phyloP scores from a whole-genome alignment of 2,888 invertebrate species.

The Monochamus alternatus region DNA sequence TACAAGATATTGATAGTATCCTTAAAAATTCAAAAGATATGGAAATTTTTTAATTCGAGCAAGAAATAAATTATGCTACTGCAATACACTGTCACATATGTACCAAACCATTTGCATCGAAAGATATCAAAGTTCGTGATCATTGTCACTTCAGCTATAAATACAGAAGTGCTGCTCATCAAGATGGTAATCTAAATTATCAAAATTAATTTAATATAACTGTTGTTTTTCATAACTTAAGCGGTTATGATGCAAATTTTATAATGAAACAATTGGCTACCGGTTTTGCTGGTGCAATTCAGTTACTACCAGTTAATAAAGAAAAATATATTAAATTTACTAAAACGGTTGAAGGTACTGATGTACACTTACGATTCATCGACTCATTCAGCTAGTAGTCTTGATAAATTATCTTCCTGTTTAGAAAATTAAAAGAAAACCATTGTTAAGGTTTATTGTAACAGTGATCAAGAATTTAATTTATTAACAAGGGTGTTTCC shows the following conservation, averaged over 20 bases:
- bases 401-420: conserved; percentile 54
- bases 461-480: conserved; percentile 44
- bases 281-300: conserved; percentile 17
- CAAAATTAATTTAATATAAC: conserved; percentile 45
- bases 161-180: conserved; percentile 46
- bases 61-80: conserved; percentile 28
- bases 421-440: conserved; percentile 42
- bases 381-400: conserved; percentile 51
- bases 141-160: conserved; percentile 32
- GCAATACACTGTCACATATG: too few relatives aligned
- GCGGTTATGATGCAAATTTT: conserved; percentile 58
- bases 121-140: conserved; percentile 33
- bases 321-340: conserved; percentile 55
- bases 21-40: conserved; percentile 33
- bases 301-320: conserved; percentile 52
- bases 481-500: conserved; percentile 58
- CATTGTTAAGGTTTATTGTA: conserved; percentile 38
- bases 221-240: conserved; percentile 58
- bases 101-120: conserved; percentile 12
- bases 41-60: conserved; percentile 12
- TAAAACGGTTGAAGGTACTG: conserved; percentile 46
- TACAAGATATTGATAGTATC: conserved; percentile 25
- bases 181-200: conserved; percentile 56
- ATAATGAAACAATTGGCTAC: conserved; percentile 51
- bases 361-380: conserved; percentile 49